Evolutionary conservation across 1,140 invertebrate species (phyloP).

Genomic region (Lasaia peninsularis): DNA sequence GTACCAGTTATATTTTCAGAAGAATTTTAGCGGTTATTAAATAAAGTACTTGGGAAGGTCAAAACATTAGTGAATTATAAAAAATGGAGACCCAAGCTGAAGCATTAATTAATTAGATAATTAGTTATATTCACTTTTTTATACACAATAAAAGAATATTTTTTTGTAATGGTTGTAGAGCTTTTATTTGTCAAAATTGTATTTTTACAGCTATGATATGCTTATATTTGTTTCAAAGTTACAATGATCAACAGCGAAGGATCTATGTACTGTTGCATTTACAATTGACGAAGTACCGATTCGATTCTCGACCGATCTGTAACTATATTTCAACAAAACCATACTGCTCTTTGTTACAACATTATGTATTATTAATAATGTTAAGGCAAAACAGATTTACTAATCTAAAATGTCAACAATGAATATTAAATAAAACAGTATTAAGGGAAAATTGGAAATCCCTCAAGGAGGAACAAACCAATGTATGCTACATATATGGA

Average conservation of each 20-base stretch:
- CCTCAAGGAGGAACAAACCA: conserved; percentile 50
- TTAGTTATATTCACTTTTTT: too few species aligned
- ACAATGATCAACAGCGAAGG: conserved; percentile 77
- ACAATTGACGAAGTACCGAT: conserved; percentile 68
- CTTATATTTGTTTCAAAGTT: conserved; percentile 87
- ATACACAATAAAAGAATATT: conserved; percentile 45
- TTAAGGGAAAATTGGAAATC: conserved; percentile 47
- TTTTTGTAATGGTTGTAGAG: conserved; percentile 79
- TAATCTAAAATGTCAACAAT: conserved; percentile 76
- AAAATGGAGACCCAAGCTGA: conserved; percentile 9
- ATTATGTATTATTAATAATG: conserved; percentile 71
- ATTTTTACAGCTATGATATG: conserved; percentile 91
- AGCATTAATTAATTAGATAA: conserved; percentile 30
- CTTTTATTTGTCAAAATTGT: conserved; percentile 84
- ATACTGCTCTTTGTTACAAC: conserved; percentile 67
- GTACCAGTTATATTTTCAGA: conserved; percentile 27
- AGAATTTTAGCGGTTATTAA: background rate
- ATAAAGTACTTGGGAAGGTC: too few species aligned
- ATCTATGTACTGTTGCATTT: conserved; percentile 58
- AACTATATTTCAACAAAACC: conserved; percentile 69
- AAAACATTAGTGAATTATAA: background rate
- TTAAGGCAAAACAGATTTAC: conserved; percentile 75
- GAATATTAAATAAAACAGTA: conserved; percentile 71
- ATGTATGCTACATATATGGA: conserved; percentile 67
- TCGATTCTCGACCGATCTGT: conserved; percentile 57